These are phyloP conservation scores for Chesias legatella DNA, from an alignment of 2,888 invertebrate genomes.

Conservation along the genomic window DNA sequence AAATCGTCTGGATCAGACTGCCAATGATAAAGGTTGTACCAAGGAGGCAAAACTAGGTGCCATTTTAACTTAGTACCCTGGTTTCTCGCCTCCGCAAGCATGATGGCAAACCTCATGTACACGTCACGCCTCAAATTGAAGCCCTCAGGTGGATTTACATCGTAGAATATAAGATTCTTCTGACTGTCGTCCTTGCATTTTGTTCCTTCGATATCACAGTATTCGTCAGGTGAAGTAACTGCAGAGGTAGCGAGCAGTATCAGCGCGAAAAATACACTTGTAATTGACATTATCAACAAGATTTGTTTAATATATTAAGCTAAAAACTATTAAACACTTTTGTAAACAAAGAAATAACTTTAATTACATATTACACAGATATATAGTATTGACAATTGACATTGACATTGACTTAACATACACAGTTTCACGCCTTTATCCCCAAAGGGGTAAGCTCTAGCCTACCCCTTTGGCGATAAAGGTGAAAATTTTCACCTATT, in stretches of 20 bases:
- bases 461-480: too few species aligned
- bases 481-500: too few species aligned
- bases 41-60: conserved; percentile 93
- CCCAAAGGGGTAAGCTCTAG: too few species aligned
- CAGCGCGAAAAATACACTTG: conserved; percentile 8
- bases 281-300: conserved; percentile 12
- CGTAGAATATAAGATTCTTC: conserved; percentile 90
- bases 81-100: conserved; percentile 85
- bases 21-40: conserved; percentile 96
- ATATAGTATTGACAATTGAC: too few species aligned
- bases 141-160: conserved; percentile 97
- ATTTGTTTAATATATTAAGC: not conserved
- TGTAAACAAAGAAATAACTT: not conserved
- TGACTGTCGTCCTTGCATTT: conserved; percentile 7
- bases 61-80: conserved; percentile 70
- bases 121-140: conserved; percentile 98
- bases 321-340: not conserved
- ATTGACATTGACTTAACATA: too few species aligned
- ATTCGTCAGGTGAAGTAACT: conserved; percentile 10
- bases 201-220: conserved; percentile 15
- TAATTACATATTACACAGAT: too few species aligned
- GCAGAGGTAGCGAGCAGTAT: conserved; percentile 18
- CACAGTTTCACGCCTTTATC: too few species aligned
- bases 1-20: conserved; percentile 70
- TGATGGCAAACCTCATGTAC: conserved; percentile 94